A percentile compares a stretch with the other conserved stretches of the same genome.
Conservation (phyloP, 2,113 vertebrate species). For the Ammospiza caudacuta region DNA sequence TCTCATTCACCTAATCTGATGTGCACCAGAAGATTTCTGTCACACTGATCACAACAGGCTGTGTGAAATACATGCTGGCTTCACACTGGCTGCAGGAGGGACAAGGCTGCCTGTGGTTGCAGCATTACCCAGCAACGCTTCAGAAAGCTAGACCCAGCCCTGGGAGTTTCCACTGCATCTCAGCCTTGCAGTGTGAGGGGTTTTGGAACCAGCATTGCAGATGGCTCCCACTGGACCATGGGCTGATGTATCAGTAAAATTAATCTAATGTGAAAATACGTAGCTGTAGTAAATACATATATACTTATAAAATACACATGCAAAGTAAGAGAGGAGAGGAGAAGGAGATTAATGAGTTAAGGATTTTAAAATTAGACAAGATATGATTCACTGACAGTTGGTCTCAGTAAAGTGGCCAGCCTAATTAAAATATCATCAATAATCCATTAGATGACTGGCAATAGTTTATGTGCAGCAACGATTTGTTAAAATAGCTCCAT, state of each 20-base stretch:
- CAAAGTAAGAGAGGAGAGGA: not conserved
- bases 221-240: not conserved
- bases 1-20: not conserved
- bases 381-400: constrained; percentile 7
- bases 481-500: not conserved
- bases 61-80: not conserved
- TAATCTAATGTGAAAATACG: not conserved
- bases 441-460: constrained; percentile 10
- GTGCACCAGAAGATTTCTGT: not conserved
- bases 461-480: not conserved
- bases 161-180: not conserved
- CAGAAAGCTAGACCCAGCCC: not conserved
- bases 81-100: not conserved
- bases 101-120: not conserved
- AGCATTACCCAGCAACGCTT: not conserved
- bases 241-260: not conserved
- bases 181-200: not conserved
- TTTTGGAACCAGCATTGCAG: not conserved
- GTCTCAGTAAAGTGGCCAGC: constrained; percentile 7
- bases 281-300: not conserved
- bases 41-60: not conserved
- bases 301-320: not conserved
- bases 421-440: constrained; percentile 41
- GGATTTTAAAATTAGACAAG: constrained; percentile 3
- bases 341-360: not conserved